phyloP scores from a whole-genome alignment of 2,888 invertebrate genomes.

The Drosophila ochracea region DNA sequence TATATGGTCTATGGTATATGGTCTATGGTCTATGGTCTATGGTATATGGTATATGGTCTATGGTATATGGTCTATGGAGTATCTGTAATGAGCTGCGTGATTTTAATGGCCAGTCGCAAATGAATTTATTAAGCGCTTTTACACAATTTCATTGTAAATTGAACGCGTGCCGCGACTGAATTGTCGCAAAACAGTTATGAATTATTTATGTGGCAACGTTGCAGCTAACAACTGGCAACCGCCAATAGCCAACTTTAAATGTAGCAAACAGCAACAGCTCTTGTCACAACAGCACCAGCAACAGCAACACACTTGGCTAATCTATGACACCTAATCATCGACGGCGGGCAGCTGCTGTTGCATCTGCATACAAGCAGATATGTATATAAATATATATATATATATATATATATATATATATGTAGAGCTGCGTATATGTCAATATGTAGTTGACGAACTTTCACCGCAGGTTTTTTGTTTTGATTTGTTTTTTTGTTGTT shows the following conservation, averaged over 20 bases:
- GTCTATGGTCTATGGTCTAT: background rate
- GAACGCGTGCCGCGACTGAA: conserved; percentile 80
- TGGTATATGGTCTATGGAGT: background rate
- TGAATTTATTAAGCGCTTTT: conserved; percentile 80
- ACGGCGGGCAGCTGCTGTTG: conserved; percentile 22
- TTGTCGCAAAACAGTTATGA: conserved; percentile 82
- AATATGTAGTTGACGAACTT: conserved; percentile 50
- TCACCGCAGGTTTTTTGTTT: conserved; percentile 47
- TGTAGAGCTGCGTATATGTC: background rate
- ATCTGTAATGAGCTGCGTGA: conserved; percentile 70
- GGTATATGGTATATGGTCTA: background rate
- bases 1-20: background rate
- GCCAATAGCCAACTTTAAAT: conserved; percentile 12
- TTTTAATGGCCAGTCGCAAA: conserved; percentile 72
- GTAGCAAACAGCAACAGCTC: conserved; percentile 13
- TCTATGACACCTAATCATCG: conserved; percentile 65
- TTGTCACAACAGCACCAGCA: conserved; percentile 1
- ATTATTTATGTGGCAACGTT: conserved; percentile 74
- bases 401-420: background rate
- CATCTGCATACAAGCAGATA: conserved; percentile 57
- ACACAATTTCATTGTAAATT: conserved; percentile 79
- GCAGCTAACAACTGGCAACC: conserved; percentile 20
- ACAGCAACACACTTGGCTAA: conserved; percentile 30
- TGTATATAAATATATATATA: conserved; percentile 8
- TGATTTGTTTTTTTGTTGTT: background rate